phyloP scores from a whole-genome alignment of 2,888 invertebrate species.

The Caradrina clavipalpis region DNA sequence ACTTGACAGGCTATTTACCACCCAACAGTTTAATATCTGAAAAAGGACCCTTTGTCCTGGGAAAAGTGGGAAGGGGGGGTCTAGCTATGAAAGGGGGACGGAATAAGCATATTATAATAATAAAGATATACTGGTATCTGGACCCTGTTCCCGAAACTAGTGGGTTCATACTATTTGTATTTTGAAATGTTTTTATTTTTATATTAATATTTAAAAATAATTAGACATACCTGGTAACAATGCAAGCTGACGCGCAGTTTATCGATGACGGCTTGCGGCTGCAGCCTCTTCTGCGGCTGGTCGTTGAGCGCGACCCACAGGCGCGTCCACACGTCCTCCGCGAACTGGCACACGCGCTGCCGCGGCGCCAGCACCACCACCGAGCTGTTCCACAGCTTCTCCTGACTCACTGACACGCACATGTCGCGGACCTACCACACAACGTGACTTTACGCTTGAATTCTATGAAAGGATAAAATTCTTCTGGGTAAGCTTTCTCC shows the following conservation, averaged over 20 bases:
- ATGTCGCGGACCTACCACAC: constrained; percentile 83
- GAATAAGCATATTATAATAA: neutral
- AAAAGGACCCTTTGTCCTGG: too few relatives aligned
- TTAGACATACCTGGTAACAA: constrained; percentile 93
- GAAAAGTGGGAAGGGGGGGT: too few relatives aligned
- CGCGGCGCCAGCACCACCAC: constrained; percentile 96
- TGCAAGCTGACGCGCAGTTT: constrained; percentile 95
- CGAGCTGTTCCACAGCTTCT: constrained; percentile 95
- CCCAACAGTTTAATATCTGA: too few relatives aligned
- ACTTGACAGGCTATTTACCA: too few relatives aligned
- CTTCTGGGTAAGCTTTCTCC: too few relatives aligned
- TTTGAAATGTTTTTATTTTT: too few relatives aligned
- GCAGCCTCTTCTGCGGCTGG: constrained; percentile 87
- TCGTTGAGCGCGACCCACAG: constrained; percentile 93
- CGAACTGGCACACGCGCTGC: constrained; percentile 95
- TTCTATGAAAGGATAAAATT: too few relatives aligned
- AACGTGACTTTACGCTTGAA: neutral
- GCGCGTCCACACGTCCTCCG: constrained; percentile 95
- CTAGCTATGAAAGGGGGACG: too few relatives aligned
- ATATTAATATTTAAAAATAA: too few relatives aligned
- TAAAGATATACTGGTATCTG: too few relatives aligned
- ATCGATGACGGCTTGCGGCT: constrained; percentile 93
- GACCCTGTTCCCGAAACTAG: too few relatives aligned
- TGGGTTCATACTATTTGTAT: too few relatives aligned
- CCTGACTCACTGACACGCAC: constrained; percentile 93